Conservation (phyloP, 2,113 vertebrate species). For the Equus przewalskii region DNA sequence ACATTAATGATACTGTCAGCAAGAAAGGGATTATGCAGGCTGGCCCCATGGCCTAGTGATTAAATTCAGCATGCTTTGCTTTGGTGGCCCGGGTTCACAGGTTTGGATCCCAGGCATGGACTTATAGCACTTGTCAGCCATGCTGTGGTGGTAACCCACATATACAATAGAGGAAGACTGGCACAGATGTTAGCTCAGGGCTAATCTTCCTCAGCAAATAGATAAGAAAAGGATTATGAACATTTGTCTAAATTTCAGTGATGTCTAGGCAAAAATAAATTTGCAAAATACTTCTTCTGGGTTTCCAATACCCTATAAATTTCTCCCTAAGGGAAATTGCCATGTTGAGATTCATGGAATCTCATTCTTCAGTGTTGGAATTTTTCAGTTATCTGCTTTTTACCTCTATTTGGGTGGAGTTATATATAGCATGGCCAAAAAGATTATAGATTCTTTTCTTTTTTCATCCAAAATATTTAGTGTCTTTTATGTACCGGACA, state of each 20-base stretch:
- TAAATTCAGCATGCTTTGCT: no score
- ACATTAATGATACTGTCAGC: background rate
- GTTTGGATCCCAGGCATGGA: no score
- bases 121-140: no score
- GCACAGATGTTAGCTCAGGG: no score
- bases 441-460: background rate
- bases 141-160: no score
- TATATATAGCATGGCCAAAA: background rate
- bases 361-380: background rate
- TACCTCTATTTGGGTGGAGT: background rate
- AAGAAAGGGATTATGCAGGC: background rate
- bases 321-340: background rate
- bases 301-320: background rate
- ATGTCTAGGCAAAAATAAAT: conserved; percentile 42
- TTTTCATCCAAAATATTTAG: background rate
- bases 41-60: no score
- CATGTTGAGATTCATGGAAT: background rate
- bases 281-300: conserved; percentile 2
- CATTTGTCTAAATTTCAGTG: conserved; percentile 1
- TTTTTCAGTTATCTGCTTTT: background rate
- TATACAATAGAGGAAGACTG: no score
- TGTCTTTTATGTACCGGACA: background rate
- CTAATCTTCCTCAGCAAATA: no score
- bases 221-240: background rate
- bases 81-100: no score